phyloP scores from a whole-genome alignment of 2,113 vertebrate species.

The Perca flavescens region DNA sequence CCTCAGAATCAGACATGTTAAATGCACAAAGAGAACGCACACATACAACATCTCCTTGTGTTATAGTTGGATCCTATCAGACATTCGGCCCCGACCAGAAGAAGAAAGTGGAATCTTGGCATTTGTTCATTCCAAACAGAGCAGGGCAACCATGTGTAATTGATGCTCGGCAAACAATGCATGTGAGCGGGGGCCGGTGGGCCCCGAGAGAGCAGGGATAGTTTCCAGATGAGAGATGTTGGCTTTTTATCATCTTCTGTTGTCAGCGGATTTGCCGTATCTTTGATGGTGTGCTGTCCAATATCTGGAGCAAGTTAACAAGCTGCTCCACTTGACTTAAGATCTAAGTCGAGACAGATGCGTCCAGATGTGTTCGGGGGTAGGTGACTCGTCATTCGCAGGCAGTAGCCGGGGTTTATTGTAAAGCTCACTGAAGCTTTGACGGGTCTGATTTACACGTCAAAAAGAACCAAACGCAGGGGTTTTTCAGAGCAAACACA shows the following conservation, averaged over 20 bases:
- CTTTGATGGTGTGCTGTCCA: slow-evolving; percentile 50
- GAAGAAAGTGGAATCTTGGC: slow-evolving; percentile 69
- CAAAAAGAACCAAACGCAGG: neutral
- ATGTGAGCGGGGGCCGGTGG: slow-evolving; percentile 7
- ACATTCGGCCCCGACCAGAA: slow-evolving; percentile 26
- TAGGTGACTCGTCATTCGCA: slow-evolving; percentile 12
- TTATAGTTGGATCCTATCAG: slow-evolving; percentile 67
- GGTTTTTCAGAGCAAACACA: slow-evolving; percentile 5
- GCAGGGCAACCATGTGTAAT: slow-evolving; percentile 63
- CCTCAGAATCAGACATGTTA: slow-evolving; percentile 7
- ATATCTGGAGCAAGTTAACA: slow-evolving; percentile 64
- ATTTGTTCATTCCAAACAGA: slow-evolving; percentile 69
- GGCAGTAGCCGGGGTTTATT: slow-evolving; percentile 28
- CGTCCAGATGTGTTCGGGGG: slow-evolving; percentile 54
- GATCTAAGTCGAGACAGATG: slow-evolving; percentile 59
- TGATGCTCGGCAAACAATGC: slow-evolving; percentile 72
- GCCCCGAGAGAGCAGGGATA: slow-evolving; percentile 26
- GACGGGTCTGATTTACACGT: neutral
- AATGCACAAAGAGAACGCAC: slow-evolving; percentile 4
- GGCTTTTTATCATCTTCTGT: slow-evolving; percentile 58
- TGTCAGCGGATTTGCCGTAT: slow-evolving; percentile 48
- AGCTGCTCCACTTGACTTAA: slow-evolving; percentile 49
- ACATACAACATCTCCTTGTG: slow-evolving; percentile 30
- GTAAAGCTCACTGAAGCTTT: slow-evolving; percentile 13
- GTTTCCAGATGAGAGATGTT: slow-evolving; percentile 69